Evolutionary conservation across 1,140 invertebrate genomes (phyloP).

Genomic region (Trichoplusia ni): DNA sequence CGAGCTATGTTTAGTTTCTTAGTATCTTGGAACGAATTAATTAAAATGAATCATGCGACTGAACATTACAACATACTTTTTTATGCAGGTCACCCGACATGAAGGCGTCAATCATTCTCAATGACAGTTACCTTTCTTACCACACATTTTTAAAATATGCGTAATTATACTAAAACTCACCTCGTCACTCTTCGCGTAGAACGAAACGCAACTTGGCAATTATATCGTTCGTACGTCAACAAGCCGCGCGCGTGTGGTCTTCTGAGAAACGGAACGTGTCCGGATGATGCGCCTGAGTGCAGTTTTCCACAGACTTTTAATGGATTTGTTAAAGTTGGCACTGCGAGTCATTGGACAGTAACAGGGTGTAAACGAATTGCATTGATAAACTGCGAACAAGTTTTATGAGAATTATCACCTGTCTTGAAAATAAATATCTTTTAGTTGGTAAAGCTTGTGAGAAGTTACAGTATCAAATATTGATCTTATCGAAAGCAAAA

Average conservation of each 20-base stretch:
- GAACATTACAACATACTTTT: too few relatives aligned
- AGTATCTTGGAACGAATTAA: too few relatives aligned
- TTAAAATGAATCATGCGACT: background rate
- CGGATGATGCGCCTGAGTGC: slow-evolving; percentile 27
- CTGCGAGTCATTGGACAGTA: too few relatives aligned
- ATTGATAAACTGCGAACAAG: background rate
- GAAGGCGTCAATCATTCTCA: background rate
- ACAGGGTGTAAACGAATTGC: background rate
- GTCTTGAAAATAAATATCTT: too few relatives aligned
- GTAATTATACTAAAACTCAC: slow-evolving; percentile 6
- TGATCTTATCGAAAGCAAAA: too few relatives aligned
- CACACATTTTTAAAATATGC: slow-evolving; percentile 7
- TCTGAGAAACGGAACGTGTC: slow-evolving; percentile 28
- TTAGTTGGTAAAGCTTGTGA: too few relatives aligned
- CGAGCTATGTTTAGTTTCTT: too few relatives aligned
- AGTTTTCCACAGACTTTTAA: slow-evolving; percentile 22
- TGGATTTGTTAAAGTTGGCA: slow-evolving; percentile 1
- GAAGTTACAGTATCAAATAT: too few relatives aligned
- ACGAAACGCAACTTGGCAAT: slow-evolving; percentile 28
- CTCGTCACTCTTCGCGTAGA: slow-evolving; percentile 17
- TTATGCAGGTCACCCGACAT: too few relatives aligned
- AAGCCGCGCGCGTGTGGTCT: slow-evolving; percentile 24
- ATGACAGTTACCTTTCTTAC: slow-evolving; percentile 7
- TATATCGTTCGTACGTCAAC: slow-evolving; percentile 31
- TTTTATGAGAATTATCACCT: too few relatives aligned